Conservation (phyloP, 1,140 invertebrate genomes). For the Eciton burchellii region DNA sequence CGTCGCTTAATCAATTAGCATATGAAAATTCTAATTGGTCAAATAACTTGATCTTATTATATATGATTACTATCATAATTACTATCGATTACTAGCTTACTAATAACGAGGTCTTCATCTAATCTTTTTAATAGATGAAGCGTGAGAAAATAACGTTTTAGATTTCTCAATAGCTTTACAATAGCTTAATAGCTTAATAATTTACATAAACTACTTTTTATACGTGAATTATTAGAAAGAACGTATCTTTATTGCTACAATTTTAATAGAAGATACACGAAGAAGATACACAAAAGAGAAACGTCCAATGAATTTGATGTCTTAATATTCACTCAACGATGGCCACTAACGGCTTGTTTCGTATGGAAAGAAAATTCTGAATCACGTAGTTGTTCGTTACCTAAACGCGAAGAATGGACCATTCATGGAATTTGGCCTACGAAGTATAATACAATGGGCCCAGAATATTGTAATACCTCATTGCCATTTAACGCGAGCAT, state of each 20-base stretch:
- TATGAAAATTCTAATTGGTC: too few species aligned
- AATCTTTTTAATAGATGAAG: background rate
- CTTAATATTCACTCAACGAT: slow-evolving; percentile 92
- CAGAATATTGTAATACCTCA: slow-evolving; percentile 89
- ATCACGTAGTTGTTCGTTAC: slow-evolving; percentile 88
- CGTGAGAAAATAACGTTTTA: background rate
- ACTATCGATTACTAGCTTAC: too few species aligned
- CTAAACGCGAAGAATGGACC: slow-evolving; percentile 89
- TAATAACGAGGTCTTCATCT: background rate
- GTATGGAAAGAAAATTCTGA: slow-evolving; percentile 88
- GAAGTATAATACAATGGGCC: slow-evolving; percentile 88
- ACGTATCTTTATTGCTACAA: background rate
- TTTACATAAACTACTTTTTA: background rate
- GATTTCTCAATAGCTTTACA: background rate
- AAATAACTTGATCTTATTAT: too few species aligned
- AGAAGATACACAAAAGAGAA: background rate
- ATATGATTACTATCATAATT: too few species aligned
- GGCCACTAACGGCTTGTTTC: slow-evolving; percentile 91
- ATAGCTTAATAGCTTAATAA: slow-evolving; percentile 18
- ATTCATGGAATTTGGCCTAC: slow-evolving; percentile 95
- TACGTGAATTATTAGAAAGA: too few species aligned
- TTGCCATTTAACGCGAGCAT: slow-evolving; percentile 88
- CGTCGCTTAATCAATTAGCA: background rate
- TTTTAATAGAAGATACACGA: background rate
- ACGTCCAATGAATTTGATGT: slow-evolving; percentile 88